phyloP scores from a whole-genome alignment of 2,888 invertebrate species.

The Epistrophe eligans region DNA sequence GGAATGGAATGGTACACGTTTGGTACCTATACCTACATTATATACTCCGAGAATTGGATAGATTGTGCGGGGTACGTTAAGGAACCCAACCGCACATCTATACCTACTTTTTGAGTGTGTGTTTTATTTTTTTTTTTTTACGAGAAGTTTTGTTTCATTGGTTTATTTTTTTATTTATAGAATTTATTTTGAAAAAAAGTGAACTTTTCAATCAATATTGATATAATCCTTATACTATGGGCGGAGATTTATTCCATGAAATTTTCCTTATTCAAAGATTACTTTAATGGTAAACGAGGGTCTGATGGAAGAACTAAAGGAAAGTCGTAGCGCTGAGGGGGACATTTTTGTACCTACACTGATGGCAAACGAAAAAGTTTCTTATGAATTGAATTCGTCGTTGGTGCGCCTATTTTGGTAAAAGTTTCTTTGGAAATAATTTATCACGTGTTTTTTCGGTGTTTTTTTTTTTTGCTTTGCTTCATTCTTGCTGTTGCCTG shows the following conservation, averaged over 20 bases:
- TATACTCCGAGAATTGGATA: neutral
- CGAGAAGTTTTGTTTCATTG: conserved; percentile 30
- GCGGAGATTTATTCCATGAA: conserved; percentile 46
- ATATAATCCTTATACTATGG: conserved; percentile 54
- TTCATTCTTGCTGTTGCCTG: conserved; percentile 15
- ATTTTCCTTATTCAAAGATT: conserved; percentile 51
- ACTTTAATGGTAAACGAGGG: conserved; percentile 24
- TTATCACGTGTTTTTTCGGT: conserved; percentile 32
- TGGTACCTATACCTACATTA: no score
- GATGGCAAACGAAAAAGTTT: conserved; percentile 36
- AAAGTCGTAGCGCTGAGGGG: neutral
- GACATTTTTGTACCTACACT: neutral
- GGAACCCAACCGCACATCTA: conserved; percentile 33
- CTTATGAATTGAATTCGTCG: conserved; percentile 49
- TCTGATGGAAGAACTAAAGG: neutral
- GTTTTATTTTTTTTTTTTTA: conserved; percentile 53
- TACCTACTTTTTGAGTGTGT: conserved; percentile 13
- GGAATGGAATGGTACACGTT: neutral
- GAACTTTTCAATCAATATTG: conserved; percentile 69
- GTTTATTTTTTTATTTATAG: neutral
- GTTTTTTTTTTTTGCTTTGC: conserved; percentile 3
- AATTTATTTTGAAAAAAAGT: conserved; percentile 20
- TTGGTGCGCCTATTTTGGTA: conserved; percentile 47
- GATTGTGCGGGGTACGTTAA: neutral
- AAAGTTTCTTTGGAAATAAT: conserved; percentile 44